Conservation (phyloP, 1,140 invertebrate genomes). For the Ridgeia piscesae region DNA sequence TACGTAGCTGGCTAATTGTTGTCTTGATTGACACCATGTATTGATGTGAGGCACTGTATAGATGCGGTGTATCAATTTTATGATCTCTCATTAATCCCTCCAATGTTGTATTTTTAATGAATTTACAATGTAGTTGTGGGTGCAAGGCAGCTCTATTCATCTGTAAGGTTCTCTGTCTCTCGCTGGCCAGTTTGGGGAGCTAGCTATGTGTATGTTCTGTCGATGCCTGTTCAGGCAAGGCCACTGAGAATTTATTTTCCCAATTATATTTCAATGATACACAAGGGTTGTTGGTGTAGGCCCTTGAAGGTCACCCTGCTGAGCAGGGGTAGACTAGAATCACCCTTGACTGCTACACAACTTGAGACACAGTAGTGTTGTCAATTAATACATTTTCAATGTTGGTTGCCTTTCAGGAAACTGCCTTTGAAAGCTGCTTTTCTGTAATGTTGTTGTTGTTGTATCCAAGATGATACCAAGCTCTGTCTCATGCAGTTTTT, state of each 20-base stretch:
- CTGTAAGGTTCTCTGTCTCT: background rate
- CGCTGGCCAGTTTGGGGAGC: background rate
- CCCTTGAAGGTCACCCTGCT: background rate
- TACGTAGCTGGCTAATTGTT: constrained; percentile 1
- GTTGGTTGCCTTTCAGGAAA: background rate
- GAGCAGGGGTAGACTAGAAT: background rate
- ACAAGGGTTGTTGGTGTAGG: background rate
- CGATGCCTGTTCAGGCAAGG: background rate
- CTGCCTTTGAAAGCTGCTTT: background rate
- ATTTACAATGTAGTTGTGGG: background rate
- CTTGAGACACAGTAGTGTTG: background rate
- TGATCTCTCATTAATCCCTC: constrained; percentile 5
- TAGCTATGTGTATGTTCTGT: background rate
- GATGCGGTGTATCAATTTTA: background rate
- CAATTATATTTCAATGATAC: background rate
- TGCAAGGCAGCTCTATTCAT: background rate
- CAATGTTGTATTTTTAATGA: constrained; percentile 6
- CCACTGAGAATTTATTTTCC: background rate
- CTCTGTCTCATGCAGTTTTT: background rate
- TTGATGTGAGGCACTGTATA: background rate
- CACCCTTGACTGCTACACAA: background rate
- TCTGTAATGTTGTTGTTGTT: background rate
- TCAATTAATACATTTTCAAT: background rate
- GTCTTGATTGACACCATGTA: background rate
- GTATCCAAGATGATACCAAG: background rate